A percentile compares a stretch with the other conserved stretches of the same genome.
Conservation (phyloP, 2,113 vertebrate genomes). For the Silurus glanis region DNA sequence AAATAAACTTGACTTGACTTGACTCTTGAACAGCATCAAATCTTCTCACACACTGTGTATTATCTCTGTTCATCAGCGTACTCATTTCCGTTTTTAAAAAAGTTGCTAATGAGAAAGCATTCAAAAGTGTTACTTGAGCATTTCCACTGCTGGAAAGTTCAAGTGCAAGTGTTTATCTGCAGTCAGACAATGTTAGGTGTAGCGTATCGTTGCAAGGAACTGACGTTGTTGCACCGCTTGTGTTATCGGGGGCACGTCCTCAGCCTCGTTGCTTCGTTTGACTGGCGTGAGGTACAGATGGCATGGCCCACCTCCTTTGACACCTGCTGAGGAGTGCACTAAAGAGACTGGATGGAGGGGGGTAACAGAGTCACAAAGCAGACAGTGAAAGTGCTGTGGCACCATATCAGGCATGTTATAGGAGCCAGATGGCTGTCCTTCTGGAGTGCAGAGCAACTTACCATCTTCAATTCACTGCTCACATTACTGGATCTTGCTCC, state of each 20-base stretch:
- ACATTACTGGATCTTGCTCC: neutral
- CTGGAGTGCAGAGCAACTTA: conserved; percentile 55
- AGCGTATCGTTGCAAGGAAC: neutral
- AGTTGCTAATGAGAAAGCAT: neutral
- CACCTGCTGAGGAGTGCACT: conserved; percentile 69
- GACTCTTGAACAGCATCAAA: neutral
- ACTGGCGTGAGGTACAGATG: conserved; percentile 72
- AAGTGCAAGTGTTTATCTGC: too few relatives aligned
- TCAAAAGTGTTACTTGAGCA: neutral
- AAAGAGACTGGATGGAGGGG: conserved; percentile 64
- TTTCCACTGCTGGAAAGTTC: neutral
- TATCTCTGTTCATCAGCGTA: neutral
- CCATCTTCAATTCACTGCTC: neutral
- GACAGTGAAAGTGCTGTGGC: conserved; percentile 66
- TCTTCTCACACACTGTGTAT: neutral
- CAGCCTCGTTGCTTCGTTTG: conserved; percentile 56
- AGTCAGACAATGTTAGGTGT: neutral
- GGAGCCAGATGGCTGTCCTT: conserved; percentile 70
- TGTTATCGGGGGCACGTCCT: neutral
- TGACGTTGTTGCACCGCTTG: neutral
- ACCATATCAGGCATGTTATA: conserved; percentile 61
- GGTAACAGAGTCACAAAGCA: conserved; percentile 62
- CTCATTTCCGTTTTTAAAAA: neutral
- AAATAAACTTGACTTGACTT: too few relatives aligned
- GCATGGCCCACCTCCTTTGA: conserved; percentile 66